Percentiles rank a stretch among this genome's conserved stretches.
phyloP scores from a whole-genome alignment of 2,797 vertebrate species.

The Heterohyrax brucei region DNA sequence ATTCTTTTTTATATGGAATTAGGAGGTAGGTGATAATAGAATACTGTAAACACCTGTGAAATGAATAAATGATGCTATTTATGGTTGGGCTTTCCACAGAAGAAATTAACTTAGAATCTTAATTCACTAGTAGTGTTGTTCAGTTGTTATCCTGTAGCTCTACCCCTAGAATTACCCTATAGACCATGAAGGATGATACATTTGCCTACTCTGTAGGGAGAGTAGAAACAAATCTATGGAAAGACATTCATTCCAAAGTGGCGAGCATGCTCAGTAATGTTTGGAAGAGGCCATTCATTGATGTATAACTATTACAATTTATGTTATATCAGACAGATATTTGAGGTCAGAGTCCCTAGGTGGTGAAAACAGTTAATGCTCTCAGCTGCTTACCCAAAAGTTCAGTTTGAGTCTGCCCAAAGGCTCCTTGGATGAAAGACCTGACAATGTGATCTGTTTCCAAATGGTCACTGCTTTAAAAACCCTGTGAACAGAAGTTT shows the following conservation, averaged over 20 bases:
- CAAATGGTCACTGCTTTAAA: not conserved
- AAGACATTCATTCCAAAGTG: constrained; percentile 14
- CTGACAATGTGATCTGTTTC: not conserved
- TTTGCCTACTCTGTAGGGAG: not conserved
- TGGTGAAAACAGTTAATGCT: not conserved
- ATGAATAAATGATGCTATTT: constrained; percentile 30
- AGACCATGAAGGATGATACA: not conserved
- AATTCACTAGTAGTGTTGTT: constrained; percentile 11
- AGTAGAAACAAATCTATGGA: not conserved
- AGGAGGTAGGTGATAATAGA: not conserved
- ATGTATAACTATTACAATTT: not conserved
- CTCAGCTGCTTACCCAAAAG: not conserved
- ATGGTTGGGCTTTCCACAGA: not conserved
- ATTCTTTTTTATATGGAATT: constrained; percentile 42
- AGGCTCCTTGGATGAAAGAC: not conserved
- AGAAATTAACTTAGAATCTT: constrained; percentile 43
- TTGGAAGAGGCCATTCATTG: constrained; percentile 13
- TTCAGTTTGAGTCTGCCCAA: not conserved
- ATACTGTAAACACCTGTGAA: constrained; percentile 36
- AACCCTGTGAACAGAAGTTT: not conserved
- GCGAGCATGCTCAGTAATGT: not conserved
- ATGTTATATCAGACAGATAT: not conserved
- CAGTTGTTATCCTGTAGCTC: not conserved
- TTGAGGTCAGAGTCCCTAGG: not conserved
- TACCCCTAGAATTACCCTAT: constrained; percentile 26